phyloP scores from a whole-genome alignment of 2,888 invertebrate genomes.

The Nudaria mundana region DNA sequence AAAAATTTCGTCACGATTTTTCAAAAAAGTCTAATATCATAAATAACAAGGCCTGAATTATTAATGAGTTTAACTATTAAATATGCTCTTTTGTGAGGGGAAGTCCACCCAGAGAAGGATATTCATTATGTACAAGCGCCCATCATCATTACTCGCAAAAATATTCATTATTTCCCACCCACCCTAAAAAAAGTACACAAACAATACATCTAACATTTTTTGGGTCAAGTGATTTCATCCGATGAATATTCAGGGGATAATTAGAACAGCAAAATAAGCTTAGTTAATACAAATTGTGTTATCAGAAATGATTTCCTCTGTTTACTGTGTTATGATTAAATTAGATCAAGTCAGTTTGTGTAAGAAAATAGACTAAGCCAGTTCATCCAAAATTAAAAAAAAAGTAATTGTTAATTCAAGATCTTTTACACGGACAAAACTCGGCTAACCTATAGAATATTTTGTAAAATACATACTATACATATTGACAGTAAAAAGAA shows the following conservation, averaged over 20 bases:
- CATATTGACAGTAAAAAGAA: too few relatives aligned
- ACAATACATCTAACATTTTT: conserved; percentile 69
- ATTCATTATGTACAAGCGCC: conserved; percentile 73
- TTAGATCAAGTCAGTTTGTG: too few relatives aligned
- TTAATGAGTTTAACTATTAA: conserved; percentile 67
- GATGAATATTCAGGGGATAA: conserved; percentile 54
- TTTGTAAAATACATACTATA: too few relatives aligned
- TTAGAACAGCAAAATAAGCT: conserved; percentile 55
- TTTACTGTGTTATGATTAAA: too few relatives aligned
- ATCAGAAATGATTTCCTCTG: conserved; percentile 25
- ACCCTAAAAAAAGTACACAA: conserved; percentile 58
- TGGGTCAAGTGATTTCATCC: conserved; percentile 61
- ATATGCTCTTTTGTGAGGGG: conserved; percentile 73
- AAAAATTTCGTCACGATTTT: too few relatives aligned
- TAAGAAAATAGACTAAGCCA: too few relatives aligned
- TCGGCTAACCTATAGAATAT: too few relatives aligned
- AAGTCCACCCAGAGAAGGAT: too few relatives aligned
- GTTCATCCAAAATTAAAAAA: too few relatives aligned
- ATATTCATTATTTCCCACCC: conserved; percentile 56
- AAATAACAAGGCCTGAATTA: conserved; percentile 65
- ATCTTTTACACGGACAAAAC: too few relatives aligned
- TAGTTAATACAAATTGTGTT: conserved; percentile 48
- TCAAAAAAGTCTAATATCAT: too few relatives aligned
- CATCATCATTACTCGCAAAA: conserved; percentile 62
- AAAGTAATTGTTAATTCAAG: too few relatives aligned